These are phyloP conservation scores for Apodemus speciosus DNA, from an alignment of 2,113 vertebrate species.

Conservation along the genomic window DNA sequence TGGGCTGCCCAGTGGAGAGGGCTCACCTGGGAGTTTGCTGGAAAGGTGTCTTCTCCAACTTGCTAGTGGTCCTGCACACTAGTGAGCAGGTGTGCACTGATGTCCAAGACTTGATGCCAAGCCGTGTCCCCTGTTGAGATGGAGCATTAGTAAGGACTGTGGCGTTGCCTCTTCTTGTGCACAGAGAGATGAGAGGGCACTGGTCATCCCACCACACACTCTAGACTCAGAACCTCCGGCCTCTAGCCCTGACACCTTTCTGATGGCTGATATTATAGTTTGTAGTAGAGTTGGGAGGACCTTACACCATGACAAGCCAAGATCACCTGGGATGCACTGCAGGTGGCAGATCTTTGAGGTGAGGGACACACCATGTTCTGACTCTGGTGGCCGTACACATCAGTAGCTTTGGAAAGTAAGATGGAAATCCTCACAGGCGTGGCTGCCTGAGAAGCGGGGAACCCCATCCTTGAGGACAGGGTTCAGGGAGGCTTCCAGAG, in stretches of 20 bases:
- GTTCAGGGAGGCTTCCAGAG: background rate
- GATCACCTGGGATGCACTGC: background rate
- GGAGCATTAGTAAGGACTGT: background rate
- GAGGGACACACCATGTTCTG: background rate
- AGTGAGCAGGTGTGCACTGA: background rate
- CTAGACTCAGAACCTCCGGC: background rate
- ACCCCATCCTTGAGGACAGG: background rate
- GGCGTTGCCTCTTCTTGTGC: accelerated
- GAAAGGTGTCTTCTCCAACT: background rate
- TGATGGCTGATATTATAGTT: background rate
- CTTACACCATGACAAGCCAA: background rate
- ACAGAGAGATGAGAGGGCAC: no score
- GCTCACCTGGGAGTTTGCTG: background rate
- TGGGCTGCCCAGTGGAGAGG: background rate
- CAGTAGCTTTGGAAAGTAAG: background rate
- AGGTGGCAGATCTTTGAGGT: background rate
- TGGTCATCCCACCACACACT: background rate
- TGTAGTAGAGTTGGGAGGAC: background rate
- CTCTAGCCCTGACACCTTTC: background rate
- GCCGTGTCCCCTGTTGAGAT: background rate
- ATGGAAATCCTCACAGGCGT: background rate
- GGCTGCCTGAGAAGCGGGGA: background rate
- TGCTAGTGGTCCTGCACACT: background rate
- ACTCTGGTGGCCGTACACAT: background rate
- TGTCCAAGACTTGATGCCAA: background rate